Conservation (phyloP, 2,113 vertebrate genomes). For the Dendrocopos noguchii region DNA sequence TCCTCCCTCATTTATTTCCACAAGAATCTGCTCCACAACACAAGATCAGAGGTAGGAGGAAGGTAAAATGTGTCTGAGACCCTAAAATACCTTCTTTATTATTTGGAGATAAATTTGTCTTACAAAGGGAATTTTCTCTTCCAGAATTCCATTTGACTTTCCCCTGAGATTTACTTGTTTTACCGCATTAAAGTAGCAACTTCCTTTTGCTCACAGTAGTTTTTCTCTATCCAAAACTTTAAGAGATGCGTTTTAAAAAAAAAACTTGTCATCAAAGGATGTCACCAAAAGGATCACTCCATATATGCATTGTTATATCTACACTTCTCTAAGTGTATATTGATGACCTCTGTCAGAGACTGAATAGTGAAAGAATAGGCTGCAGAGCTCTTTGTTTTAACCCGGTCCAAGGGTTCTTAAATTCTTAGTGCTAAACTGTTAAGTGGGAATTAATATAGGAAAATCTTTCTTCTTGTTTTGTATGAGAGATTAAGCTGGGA, state of each 20-base stretch:
- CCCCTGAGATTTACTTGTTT: background rate
- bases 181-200: background rate
- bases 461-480: background rate
- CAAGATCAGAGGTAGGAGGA: background rate
- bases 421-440: background rate
- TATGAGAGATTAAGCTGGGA: background rate
- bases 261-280: background rate
- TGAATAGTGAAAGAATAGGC: background rate
- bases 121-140: background rate
- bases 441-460: background rate
- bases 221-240: background rate
- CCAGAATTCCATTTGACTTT: background rate
- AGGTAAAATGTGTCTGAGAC: background rate
- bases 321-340: background rate
- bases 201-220: background rate
- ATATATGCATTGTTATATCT: background rate
- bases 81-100: background rate
- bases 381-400: background rate
- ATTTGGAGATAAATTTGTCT: background rate
- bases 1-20: slow-evolving; percentile 9
- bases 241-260: background rate
- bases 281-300: background rate
- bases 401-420: background rate
- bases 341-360: background rate
- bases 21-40: background rate